Evolutionary conservation across 2,113 vertebrate species (phyloP), one percentile per base, ranked within the genome.

Genomic region (Ranitomeya variabilis): DNA sequence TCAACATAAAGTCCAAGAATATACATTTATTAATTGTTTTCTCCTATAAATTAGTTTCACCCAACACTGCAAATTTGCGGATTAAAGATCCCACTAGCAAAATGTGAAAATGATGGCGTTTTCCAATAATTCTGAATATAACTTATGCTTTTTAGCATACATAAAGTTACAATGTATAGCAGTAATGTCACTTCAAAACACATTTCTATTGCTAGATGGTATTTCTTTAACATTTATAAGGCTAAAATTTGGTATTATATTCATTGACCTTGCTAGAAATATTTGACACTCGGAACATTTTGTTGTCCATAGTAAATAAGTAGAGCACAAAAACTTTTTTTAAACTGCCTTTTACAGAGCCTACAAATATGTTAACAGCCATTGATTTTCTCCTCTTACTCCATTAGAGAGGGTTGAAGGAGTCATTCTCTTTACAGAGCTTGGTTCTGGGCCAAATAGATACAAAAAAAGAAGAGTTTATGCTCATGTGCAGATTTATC

Each of bases 381-480:
- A 88, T 88, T 77, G 80, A 83, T 88, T 88, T 88, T 83, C 15
- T 88, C 74, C 74, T 88, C 69, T 80, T 82, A 83, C 82, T 83
- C 37, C 64, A 77, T 83, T 88, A 77, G 69, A 78, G 83, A 78
- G 87, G 73, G 71, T 83, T 88, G 71, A 54, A 88, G 66, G 74
- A 88, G 57, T 87, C 57, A 83, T 88, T 88, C 55, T 64, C 26
- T 83, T 74, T 62, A 78, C 59, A 51, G 59, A 83, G 45, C 45
- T 54, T 83, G 69, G 71, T 77, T 67, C 82, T 3, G 57, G 11
- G 87, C 80, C 87, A 88, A 74, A 64, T 51, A 84, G 37, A 88
- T 54, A 83, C 87, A 84, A 71, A 88, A 76, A 87, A 73, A 23
- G 52, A 87, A 74, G 80, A 84, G 71, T 88, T 88, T 77, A 88